phyloP scores from a whole-genome alignment of 2,888 invertebrate genomes.

The Minunthozetes semirufus region DNA sequence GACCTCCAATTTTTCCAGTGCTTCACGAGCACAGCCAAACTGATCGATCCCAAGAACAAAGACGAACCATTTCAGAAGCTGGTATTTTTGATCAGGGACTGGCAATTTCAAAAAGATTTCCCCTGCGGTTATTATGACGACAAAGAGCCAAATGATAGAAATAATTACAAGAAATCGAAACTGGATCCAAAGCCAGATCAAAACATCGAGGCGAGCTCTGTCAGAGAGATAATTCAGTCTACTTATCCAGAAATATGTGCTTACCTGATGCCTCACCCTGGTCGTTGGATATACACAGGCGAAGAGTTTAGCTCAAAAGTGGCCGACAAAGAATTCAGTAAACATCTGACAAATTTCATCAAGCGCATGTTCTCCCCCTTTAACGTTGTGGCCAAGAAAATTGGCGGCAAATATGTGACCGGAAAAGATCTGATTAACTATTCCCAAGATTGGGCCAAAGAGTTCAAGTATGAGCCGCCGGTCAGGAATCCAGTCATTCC shows the following conservation, averaged over 20 bases:
- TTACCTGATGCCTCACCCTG: constrained; percentile 97
- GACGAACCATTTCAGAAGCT: constrained; percentile 77
- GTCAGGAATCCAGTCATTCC: too few species aligned
- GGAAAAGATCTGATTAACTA: constrained; percentile 50
- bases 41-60: constrained; percentile 73
- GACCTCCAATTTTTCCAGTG: constrained; percentile 74
- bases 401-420: constrained; percentile 85
- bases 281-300: constrained; percentile 53
- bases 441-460: neutral
- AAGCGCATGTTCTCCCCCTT: constrained; percentile 80
- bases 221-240: constrained; percentile 83
- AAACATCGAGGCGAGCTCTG: constrained; percentile 67
- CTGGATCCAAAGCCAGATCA: constrained; percentile 58
- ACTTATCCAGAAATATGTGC: constrained; percentile 94
- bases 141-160: constrained; percentile 62
- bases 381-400: constrained; percentile 88
- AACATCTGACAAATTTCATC: constrained; percentile 73
- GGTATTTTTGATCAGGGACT: constrained; percentile 85
- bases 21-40: constrained; percentile 95
- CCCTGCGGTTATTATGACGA: constrained; percentile 65
- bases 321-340: constrained; percentile 93
- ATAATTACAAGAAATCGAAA: constrained; percentile 72
- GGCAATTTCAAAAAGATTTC: constrained; percentile 76
- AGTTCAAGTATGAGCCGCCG: neutral
- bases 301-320: constrained; percentile 56